Conservation (phyloP, 2,888 invertebrate genomes). For the Tenthredo distinguenda region DNA sequence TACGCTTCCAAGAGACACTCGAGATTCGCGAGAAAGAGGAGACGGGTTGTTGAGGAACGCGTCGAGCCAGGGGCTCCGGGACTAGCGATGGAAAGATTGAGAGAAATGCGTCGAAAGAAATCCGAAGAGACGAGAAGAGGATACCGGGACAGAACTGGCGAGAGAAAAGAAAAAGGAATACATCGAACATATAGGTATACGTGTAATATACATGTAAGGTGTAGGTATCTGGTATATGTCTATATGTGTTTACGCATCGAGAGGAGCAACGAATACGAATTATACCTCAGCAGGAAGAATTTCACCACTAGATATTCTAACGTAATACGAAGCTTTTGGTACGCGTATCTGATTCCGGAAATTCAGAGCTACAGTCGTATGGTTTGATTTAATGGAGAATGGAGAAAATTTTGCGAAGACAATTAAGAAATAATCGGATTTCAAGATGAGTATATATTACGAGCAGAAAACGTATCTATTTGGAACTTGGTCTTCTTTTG, state of each 20-base stretch:
- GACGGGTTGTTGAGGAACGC: background rate
- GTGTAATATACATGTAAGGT: constrained; percentile 14
- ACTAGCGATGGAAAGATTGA: background rate
- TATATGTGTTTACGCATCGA: background rate
- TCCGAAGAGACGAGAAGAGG: constrained; percentile 2
- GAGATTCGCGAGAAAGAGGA: background rate
- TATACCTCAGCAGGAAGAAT: background rate
- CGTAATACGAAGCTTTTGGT: background rate
- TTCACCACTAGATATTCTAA: background rate
- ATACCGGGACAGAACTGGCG: background rate
- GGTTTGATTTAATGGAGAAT: background rate
- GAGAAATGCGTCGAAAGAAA: constrained; percentile 6
- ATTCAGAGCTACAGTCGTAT: background rate
- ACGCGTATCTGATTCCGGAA: background rate
- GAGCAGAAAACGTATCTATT: background rate
- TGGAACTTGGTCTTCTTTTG: background rate
- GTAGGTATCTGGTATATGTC: background rate
- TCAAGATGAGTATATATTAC: background rate
- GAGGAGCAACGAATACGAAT: background rate
- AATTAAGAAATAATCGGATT: background rate
- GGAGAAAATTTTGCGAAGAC: background rate
- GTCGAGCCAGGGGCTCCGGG: background rate
- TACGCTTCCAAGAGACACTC: constrained; percentile 18
- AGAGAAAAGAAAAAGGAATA: background rate
- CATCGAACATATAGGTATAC: background rate